phyloP scores from a whole-genome alignment of 2,888 invertebrate genomes.

The Pedicia rivosa region DNA sequence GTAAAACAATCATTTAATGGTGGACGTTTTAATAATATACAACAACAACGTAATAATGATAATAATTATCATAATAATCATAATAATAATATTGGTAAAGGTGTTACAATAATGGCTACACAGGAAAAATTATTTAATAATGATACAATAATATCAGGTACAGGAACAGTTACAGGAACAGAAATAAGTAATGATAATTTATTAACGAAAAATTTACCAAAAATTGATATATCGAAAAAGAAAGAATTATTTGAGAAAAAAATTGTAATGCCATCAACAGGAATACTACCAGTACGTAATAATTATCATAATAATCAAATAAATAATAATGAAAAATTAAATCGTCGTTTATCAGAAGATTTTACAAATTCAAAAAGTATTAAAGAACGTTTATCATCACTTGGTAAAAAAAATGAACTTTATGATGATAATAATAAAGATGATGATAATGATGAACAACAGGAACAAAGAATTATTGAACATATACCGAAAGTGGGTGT shows the following conservation, averaged over 20 bases:
- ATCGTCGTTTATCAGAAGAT: constrained; percentile 31
- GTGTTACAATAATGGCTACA: constrained; percentile 1
- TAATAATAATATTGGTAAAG: constrained; percentile 30
- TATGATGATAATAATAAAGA: constrained; percentile 27
- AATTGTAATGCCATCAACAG: constrained; percentile 27
- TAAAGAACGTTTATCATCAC: constrained; percentile 47
- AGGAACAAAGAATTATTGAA: not conserved
- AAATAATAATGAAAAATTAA: constrained; percentile 17
- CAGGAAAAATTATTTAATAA: constrained; percentile 3
- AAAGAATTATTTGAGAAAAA: constrained; percentile 69
- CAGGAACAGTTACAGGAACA: not conserved
- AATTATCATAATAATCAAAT: constrained; percentile 20
- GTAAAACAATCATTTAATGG: constrained; percentile 1
- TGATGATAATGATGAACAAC: constrained; percentile 34
- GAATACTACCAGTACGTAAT: constrained; percentile 33
- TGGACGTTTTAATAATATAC: too few species aligned
- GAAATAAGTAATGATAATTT: constrained; percentile 17
- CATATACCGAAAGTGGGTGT: too few species aligned
- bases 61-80: constrained; percentile 32
- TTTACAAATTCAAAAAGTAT: constrained; percentile 50
- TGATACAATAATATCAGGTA: not conserved
- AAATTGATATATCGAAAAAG: constrained; percentile 66
- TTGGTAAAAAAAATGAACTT: constrained; percentile 16
- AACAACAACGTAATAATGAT: constrained; percentile 34
- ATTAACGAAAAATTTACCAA: constrained; percentile 43